A percentile compares a stretch with the other conserved stretches of the same genome.
Evolutionary conservation across 2,797 vertebrate species (phyloP).

Genomic region (Xenops minutus): DNA sequence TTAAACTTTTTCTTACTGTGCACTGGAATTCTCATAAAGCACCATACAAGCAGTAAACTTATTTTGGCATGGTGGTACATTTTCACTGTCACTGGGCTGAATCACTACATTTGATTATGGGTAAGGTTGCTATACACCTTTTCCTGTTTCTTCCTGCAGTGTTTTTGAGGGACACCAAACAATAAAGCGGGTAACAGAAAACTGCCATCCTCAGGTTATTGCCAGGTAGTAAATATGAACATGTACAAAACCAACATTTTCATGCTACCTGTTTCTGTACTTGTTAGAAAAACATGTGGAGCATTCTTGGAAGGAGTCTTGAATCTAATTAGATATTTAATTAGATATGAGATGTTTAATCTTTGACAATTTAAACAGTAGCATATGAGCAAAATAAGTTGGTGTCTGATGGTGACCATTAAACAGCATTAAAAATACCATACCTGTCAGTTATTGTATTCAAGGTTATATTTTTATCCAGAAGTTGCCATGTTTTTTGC

Average conservation of each 20-base stretch:
- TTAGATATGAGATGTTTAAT: neutral
- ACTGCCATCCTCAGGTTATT: neutral
- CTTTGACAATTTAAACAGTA: neutral
- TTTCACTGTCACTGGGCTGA: neutral
- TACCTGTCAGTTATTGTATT: neutral
- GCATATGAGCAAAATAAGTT: neutral
- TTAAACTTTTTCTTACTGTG: neutral
- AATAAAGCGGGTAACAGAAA: neutral
- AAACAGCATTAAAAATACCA: neutral
- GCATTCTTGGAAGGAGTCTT: neutral
- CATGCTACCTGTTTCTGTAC: neutral
- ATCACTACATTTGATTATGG: neutral
- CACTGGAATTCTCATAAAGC: neutral
- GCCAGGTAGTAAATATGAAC: neutral
- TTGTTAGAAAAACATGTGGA: neutral
- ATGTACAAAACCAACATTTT: neutral
- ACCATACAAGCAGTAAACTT: neutral
- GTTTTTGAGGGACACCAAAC: neutral
- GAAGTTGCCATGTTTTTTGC: neutral
- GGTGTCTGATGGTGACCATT: neutral
- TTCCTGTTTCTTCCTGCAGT: neutral
- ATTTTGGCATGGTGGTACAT: neutral
- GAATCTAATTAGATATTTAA: neutral
- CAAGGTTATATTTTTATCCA: neutral
- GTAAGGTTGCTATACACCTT: neutral